Percentiles rank a stretch among this genome's conserved stretches.
Evolutionary conservation across 2,888 invertebrate genomes (phyloP).

Genomic region (Latrodectus elegans): DNA sequence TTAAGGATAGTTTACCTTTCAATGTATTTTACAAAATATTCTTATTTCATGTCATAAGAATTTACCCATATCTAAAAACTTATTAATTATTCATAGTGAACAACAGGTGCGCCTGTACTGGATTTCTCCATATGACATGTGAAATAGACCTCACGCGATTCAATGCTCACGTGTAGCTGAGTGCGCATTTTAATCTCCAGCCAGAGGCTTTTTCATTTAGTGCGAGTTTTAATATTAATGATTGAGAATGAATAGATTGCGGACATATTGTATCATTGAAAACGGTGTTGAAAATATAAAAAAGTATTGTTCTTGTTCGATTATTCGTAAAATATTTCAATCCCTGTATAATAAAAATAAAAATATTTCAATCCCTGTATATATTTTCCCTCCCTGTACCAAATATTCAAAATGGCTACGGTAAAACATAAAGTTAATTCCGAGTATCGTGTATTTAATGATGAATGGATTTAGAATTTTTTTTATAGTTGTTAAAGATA

Average conservation of each 20-base stretch:
- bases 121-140: too few species aligned
- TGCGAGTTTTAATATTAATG: background rate
- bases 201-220: background rate
- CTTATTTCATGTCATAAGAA: too few species aligned
- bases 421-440: background rate
- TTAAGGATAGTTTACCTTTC: too few species aligned
- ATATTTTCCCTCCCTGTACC: too few species aligned
- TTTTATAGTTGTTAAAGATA: conserved; percentile 52
- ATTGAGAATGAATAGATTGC: background rate
- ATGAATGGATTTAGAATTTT: conserved; percentile 20
- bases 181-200: background rate
- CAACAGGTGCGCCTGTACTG: too few species aligned
- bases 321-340: background rate
- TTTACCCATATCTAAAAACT: too few species aligned
- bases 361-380: too few species aligned
- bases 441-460: too few species aligned
- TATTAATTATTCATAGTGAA: too few species aligned
- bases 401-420: background rate
- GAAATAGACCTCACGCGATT: too few species aligned
- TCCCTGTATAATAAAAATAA: background rate
- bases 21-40: too few species aligned
- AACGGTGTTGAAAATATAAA: background rate
- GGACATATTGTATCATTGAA: background rate
- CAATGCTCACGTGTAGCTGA: background rate
- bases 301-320: background rate